Percentiles rank a stretch among this genome's conserved stretches.
phyloP scores from a whole-genome alignment of 1,140 invertebrate species.

The Latrodectus geometricus region DNA sequence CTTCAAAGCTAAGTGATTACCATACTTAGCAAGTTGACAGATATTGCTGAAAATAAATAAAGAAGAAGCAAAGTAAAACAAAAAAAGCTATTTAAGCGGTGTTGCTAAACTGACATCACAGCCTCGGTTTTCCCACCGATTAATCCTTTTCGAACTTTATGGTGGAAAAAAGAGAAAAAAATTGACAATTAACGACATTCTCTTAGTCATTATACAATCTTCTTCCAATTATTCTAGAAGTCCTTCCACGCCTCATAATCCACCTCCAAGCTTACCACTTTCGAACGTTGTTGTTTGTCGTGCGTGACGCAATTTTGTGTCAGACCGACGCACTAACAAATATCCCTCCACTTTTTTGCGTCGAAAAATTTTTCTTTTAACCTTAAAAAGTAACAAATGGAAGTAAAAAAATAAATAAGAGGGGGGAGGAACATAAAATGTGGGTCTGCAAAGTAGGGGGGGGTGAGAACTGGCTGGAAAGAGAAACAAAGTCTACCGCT shows the following conservation, averaged over 20 bases:
- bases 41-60: neutral
- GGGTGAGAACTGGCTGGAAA: neutral
- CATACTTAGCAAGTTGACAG: conserved; percentile 27
- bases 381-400: neutral
- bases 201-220: neutral
- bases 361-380: too few relatives aligned
- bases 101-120: neutral
- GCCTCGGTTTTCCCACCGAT: neutral
- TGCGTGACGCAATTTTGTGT: neutral
- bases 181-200: neutral
- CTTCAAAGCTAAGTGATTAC: neutral
- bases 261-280: neutral
- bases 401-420: conserved; percentile 21
- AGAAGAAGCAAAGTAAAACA: neutral
- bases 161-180: neutral
- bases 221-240: neutral
- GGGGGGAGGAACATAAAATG: neutral
- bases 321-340: neutral
- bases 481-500: conserved; percentile 9
- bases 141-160: neutral
- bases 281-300: neutral
- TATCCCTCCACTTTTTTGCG: neutral
- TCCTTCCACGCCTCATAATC: neutral
- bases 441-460: neutral
- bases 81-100: neutral